Conservation (phyloP, 2,797 vertebrate species). For the Myotis daubentonii region DNA sequence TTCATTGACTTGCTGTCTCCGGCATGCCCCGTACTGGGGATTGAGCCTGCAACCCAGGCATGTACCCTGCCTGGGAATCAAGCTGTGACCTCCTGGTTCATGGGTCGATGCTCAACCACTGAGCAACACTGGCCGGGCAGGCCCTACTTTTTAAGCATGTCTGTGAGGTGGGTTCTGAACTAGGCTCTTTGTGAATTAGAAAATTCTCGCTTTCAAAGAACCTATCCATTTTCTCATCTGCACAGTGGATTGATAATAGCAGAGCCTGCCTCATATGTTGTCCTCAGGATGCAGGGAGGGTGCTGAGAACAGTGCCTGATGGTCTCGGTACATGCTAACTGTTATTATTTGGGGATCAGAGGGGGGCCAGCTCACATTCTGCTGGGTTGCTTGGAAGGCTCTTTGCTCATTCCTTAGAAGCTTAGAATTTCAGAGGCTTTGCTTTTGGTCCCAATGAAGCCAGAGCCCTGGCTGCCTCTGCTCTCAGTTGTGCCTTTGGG, state of each 20-base stretch:
- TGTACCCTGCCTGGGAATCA: not conserved
- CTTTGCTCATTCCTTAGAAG: not conserved
- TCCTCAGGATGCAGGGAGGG: not conserved
- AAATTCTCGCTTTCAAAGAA: not conserved
- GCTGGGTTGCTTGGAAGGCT: not conserved
- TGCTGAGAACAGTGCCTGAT: not conserved
- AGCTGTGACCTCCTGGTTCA: not conserved
- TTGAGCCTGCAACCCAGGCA: not conserved
- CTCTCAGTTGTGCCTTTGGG: not conserved
- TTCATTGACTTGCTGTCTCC: not conserved
- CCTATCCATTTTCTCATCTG: not conserved
- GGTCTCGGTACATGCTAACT: rapidly evolving
- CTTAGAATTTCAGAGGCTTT: not conserved
- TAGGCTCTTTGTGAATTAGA: not conserved
- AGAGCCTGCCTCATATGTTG: not conserved
- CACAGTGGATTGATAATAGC: not conserved
- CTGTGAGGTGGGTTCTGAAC: not conserved
- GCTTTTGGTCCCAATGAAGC: not conserved
- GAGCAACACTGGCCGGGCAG: not conserved
- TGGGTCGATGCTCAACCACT: not conserved
- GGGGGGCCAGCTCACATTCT: not conserved
- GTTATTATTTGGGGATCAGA: not conserved
- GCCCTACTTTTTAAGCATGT: not conserved
- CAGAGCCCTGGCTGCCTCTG: not conserved
- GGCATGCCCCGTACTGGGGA: not conserved